Evolutionary conservation across 2,797 vertebrate genomes (phyloP), one percentile per base, ranked within the genome.

Genomic region (Ctenopoma kingsleyae): DNA sequence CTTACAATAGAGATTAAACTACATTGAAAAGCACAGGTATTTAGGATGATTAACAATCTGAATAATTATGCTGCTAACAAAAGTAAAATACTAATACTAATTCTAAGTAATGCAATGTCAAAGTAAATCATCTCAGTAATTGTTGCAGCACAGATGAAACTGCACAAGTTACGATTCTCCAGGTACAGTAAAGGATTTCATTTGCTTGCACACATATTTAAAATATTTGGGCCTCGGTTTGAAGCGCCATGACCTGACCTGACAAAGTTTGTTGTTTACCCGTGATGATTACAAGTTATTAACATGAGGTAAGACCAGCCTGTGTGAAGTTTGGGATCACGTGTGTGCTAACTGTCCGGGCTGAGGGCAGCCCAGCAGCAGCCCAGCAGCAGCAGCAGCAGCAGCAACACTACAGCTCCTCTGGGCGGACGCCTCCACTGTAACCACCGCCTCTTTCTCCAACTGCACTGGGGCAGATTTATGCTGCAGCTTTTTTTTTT

Each of bases 391-490:
- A 11, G 58, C 22, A 51, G 63, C 44, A 15, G 40, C 32, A 30
- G 71, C 56, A 15, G 50, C 38, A 3, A 2, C 27, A 7, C 27
- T 25, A 25, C 23, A 25, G 82, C 80, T 90, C 82, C 77, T 88
- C 79, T 88, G 90, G 92, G 91, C 90, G 92, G 91, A 87, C 88
- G 25, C 82, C 84, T 55, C 76, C 76, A 78, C 64, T 53, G 27
- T 66, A 90, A 92, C 90, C 89, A 83, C 90, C 91, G 85, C 91
- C 90, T 90, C 90, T 87, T 86, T 83, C 87, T 87, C 81, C 88
- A 55, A 69, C 81, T 72, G 72, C 83, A 54, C 81, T 71, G 88
- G 88, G 88, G 87, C 86, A 90, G 64, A 85, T 79, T 90, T 82
- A 74, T 80, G 77, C 79, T 58, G 22, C 76, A 61, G 73, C 68